Evolutionary conservation across 2,888 invertebrate species (phyloP), one percentile per base, ranked within the genome.

Genomic region (Doris montereyensis): DNA sequence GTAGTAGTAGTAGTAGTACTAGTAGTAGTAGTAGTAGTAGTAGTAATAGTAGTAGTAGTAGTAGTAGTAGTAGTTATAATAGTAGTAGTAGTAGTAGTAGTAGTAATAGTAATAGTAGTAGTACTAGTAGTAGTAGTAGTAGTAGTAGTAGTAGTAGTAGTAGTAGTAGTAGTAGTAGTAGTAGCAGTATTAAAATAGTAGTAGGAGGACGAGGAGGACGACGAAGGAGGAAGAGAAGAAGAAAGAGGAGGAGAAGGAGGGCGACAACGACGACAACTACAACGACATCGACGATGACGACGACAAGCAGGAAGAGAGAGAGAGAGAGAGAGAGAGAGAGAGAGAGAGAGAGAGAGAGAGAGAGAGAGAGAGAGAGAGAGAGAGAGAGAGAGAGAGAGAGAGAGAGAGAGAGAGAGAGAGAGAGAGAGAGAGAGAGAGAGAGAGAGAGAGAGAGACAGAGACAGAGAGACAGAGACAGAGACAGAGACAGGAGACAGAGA

Each of bases 371-470:
- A 26, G 32, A 78, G 78, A 41, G 58, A 65, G 30, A 78, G 73
- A 72, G 73, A 74, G 34, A 28, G 34, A 65, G 57, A 74, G 73
- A 60, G 74, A 71, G 57, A 74, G 65, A 60, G 60, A 73, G 57
- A 74, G 73, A 60, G 74, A 73, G 26, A 74, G 73, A 60, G 74
- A 62, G 32, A 73, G 78, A 71, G 71, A 73, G n/a, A 74, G 73
- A 74, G 35, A 73, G 17, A 71, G 77, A 52, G 52, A 28, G 17
- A 71, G 77, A 41, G 71, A 58, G n/a, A 77, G 70, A 30, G 57
- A 28, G 28, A 71, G 71, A 30, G 57, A 57, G 28, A 77, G 77
- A 71, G 71, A 71, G 32, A 77, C 70, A 41, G 71, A 71, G n/a
- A 77, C 26, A 57, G 52, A 71, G 28, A 77, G 77, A 71, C 52